Base-by-base conservation (phyloP, 2,113 vertebrate genomes). In the Micronycteris hirsuta region DNA sequence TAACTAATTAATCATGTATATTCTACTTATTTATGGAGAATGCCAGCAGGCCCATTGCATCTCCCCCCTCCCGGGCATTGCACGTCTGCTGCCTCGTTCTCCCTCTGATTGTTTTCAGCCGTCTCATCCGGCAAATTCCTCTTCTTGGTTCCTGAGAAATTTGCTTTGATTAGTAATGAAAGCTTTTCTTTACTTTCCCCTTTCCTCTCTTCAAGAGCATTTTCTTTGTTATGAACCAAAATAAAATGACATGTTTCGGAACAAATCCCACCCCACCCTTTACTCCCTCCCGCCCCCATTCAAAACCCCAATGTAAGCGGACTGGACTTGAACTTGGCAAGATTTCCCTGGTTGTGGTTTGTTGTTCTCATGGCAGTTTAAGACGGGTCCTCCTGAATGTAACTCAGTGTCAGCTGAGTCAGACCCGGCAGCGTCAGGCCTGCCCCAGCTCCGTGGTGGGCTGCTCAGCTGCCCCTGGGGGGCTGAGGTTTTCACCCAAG, bases 81-180 rank as follows among this genome's bases (percentile, higher is more conserved):
- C 63, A 19, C 47, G 4, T 83, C 41, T 4, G 20, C 4, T 15
- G 22, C 3, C 1, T n/a, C 38, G 47, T 63, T 12, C 63, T 86
- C 71, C 20, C 22, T 93, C 38, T 33, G 54, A n/a, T 67, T 2
- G 10, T 89, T 92, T 89, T 71, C 61, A 78, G 71, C 67, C 24
- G 0, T 76, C 67, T 74, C 58, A 76, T 68, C 24, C 56, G 61
- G 68, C n/a, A 54, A 65, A 73, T 84, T 89, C 41, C 17, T 94
- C 74, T 36, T 54, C 41, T n/a, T 85, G 52, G 77, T n/a, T 84
- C 82, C 85, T 49, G 19, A 89, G 95, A 82, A 85, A 49, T 92
- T 61, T 9, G 3, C 54, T 77, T 73, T 83, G 49, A 54, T 70
- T 85, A 76, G 82, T 80, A 74, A 82, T 3, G 52, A 91, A 73